phyloP scores from a whole-genome alignment of 2,888 invertebrate species.

The Fissipunctia ypsillon region DNA sequence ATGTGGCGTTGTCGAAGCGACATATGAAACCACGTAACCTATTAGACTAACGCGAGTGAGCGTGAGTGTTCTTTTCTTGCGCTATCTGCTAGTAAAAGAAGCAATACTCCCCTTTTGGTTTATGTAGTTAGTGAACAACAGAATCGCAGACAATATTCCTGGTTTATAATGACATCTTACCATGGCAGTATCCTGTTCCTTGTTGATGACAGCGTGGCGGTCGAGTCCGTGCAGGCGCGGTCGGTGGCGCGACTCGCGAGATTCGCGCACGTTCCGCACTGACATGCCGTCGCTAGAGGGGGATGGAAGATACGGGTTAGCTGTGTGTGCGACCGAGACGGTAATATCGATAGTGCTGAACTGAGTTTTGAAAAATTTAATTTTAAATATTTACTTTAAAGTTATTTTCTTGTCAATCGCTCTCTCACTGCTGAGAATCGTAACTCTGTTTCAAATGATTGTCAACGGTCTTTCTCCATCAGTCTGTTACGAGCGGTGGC shows the following conservation, averaged over 20 bases:
- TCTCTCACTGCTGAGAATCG: too few relatives aligned
- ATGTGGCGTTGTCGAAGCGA: background rate
- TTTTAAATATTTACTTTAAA: background rate
- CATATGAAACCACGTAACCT: background rate
- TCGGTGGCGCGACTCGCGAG: constrained; percentile 80
- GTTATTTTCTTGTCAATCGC: too few relatives aligned
- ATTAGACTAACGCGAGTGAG: background rate
- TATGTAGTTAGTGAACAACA: background rate
- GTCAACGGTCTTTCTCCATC: too few relatives aligned
- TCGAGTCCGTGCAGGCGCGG: constrained; percentile 83
- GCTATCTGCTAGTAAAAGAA: background rate
- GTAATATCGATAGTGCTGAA: background rate
- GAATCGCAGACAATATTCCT: background rate
- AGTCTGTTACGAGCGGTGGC: too few relatives aligned
- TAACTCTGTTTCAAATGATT: too few relatives aligned
- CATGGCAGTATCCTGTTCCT: constrained; percentile 86
- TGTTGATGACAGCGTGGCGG: constrained; percentile 86
- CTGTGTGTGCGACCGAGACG: background rate
- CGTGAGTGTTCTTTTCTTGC: background rate
- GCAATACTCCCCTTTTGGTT: background rate
- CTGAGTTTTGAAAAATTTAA: background rate
- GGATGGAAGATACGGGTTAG: constrained; percentile 29
- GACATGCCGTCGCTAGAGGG: constrained; percentile 84
- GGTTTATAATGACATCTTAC: constrained; percentile 66
- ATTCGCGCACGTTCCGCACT: constrained; percentile 77